Evolutionary conservation across 2,888 invertebrate species (phyloP), one percentile per base, ranked within the genome.

Genomic region (Alcis repandata): DNA sequence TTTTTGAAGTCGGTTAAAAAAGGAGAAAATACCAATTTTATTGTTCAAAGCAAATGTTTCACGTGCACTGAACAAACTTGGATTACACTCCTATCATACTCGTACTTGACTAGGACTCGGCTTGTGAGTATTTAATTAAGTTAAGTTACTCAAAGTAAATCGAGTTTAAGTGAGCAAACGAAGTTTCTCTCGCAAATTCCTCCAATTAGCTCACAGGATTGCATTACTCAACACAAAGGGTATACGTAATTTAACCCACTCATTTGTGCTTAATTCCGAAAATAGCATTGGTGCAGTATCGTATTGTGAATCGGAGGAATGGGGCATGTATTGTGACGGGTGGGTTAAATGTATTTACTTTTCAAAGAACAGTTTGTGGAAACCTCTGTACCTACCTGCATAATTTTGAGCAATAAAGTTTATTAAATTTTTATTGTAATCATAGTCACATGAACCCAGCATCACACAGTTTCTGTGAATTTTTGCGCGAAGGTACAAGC

Each of bases 71-170:
- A 15, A 27, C 13, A 27, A 45, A 20, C 11, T 45, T 45, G 6
- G 13, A 20, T 20, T 13, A n/a, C 13, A 6, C 11, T 45, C 13
- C 4, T 6, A n/a, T 2, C 40, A 15, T 15, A 0, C 1, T 20
- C 13, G 1, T n/a, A 15, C 27, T 20, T 13, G 6, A 20, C 7
- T 46, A 10, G 32, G 17, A 49, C 17, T 49, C 15, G 32, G 27
- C 45, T 13, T 27, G 46, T 27, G 10, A 22, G 46, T 46, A n/a
- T 15, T 10, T 49, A 32, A 49, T 49, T n/a, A 15, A 19, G 27
- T 54, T 54, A 54, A 22, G 15, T 49, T 32, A 32, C 48, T 48
- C 48, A 48, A 49, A 49, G 48, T 49, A 32, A 49, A 49, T 49
- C 48, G 10, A 49, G 32, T 49, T 17, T 10, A 27, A 48, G 48